Percentiles rank a stretch among this genome's conserved stretches.
phyloP scores from a whole-genome alignment of 2,113 vertebrate species.

The Oxyruncus cristatus region DNA sequence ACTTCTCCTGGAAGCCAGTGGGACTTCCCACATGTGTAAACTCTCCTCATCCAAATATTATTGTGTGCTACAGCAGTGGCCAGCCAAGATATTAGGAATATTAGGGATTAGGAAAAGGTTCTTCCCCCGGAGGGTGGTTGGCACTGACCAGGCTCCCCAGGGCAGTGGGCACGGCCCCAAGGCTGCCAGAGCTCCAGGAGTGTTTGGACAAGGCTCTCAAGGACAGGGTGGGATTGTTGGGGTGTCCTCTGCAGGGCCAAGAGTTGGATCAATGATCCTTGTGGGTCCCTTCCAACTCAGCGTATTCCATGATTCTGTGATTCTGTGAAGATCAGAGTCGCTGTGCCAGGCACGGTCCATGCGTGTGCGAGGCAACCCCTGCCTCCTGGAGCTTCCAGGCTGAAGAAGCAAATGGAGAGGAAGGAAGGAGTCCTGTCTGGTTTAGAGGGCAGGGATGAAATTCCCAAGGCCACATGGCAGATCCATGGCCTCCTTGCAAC shows the following conservation, averaged over 20 bases:
- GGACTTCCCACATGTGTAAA: constrained; percentile 19
- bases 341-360: not conserved
- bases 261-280: not conserved
- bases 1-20: not conserved
- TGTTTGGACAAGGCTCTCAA: rapidly evolving
- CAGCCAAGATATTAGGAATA: not conserved
- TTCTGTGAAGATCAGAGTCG: not conserved
- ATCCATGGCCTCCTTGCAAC: not conserved
- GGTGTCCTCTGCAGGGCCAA: not conserved
- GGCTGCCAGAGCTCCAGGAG: not conserved
- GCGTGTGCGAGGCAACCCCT: not conserved
- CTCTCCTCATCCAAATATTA: not conserved
- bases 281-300: not conserved
- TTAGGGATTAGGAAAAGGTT: not conserved
- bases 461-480: not conserved
- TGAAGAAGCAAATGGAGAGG: not conserved
- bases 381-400: not conserved
- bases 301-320: not conserved
- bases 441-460: not conserved
- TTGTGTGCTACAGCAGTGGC: not conserved
- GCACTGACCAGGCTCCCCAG: not conserved
- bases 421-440: not conserved
- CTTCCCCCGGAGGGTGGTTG: not conserved
- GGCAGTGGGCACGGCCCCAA: rapidly evolving
- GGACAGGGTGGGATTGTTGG: not conserved